Conservation (phyloP, 2,797 vertebrate species). For the Poeciliopsis presidionis region DNA sequence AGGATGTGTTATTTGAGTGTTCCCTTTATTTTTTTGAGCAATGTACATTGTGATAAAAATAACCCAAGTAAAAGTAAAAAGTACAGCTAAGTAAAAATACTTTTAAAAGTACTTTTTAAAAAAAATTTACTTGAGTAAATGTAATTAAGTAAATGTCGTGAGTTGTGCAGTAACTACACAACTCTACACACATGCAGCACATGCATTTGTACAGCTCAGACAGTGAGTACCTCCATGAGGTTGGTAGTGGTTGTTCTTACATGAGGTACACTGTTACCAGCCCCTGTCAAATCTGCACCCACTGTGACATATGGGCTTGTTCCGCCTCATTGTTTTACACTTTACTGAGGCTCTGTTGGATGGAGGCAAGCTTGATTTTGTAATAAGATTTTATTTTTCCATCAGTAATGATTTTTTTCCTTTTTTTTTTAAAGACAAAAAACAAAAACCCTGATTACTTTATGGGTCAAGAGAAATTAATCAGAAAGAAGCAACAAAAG, state of each 20-base stretch:
- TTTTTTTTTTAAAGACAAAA: neutral
- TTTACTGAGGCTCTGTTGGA: slow-evolving; percentile 44
- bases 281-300: slow-evolving; percentile 44
- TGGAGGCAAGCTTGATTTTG: slow-evolving; percentile 29
- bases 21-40: too few relatives aligned
- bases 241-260: too few relatives aligned
- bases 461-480: slow-evolving; percentile 1
- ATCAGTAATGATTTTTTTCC: neutral
- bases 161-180: too few relatives aligned
- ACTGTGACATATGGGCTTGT: slow-evolving; percentile 63
- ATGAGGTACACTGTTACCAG: slow-evolving; percentile 19
- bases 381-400: slow-evolving; percentile 31
- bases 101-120: too few relatives aligned
- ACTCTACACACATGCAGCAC: neutral
- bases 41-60: too few relatives aligned
- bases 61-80: too few relatives aligned
- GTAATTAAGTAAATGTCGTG: too few relatives aligned
- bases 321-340: slow-evolving; percentile 66
- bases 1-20: too few relatives aligned
- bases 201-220: neutral
- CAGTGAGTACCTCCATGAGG: neutral
- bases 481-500: neutral
- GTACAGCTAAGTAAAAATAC: too few relatives aligned
- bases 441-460: neutral
- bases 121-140: too few relatives aligned